Base-by-base conservation (phyloP, 2,113 vertebrate genomes). In the Gyps fulvus region DNA sequence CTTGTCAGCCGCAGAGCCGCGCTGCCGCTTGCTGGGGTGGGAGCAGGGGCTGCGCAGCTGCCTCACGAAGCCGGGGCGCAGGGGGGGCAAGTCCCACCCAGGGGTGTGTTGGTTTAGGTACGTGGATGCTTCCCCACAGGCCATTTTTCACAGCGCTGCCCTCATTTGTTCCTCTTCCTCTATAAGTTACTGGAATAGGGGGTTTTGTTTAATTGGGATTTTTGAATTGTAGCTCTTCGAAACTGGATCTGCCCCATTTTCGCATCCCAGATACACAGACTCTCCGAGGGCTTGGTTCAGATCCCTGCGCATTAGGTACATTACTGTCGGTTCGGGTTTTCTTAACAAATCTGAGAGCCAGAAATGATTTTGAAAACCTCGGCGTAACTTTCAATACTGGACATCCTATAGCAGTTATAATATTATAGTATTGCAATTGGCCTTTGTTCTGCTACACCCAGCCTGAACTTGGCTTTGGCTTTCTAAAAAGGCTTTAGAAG, bases 21-120 rank as follows among this genome's bases (percentile, higher is more conserved):
- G 54, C 15, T 43, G 59, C 67, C 0, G 1, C 70, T 42, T 2
- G 5, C 10, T 0, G 0, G 42, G 55, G 14, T 52, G 3, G 16
- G 61, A 32, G 45, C 42, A 50, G 47, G 58, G 36, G 38, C 21
- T 52, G 42, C 16, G n/a, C 16, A 38, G 66, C 31, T 10, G 8
- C 34, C 54, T 25, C 27, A 34, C 1, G 3, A 54, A 42, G 14
- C 25, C 61, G 61, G 25, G 61, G 16, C 5, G 2, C 23, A 4
- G 0, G 32, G 8, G 14, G 13, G 3, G n/a, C 40, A 55, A 43
- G 8, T 77, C 49, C 42, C 36, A 70, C 23, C 23, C 50, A 32
- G 14, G n/a, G 25, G 3, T 16, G 9, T 58, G 16, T 3, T 50
- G n/a, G 14, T 40, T 87, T 72, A 49, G 54, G 14, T 13, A 36